Evolutionary conservation across 1,140 invertebrate genomes (phyloP), one percentile per base, ranked within the genome.

Genomic region (Spodoptera litura): DNA sequence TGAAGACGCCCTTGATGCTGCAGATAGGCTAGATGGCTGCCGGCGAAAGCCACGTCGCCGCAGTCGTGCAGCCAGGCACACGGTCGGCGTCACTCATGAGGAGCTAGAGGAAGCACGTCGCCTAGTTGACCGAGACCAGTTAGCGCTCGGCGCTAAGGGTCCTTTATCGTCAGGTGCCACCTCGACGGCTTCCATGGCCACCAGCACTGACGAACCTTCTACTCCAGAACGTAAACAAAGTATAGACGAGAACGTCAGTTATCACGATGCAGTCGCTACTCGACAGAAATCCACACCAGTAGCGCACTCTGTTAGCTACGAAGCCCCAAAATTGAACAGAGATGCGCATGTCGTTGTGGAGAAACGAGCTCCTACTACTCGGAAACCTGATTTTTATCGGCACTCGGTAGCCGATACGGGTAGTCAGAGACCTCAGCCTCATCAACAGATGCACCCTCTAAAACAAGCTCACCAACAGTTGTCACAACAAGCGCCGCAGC

Each of bases 11-110:
- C 92, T 98, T 3, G 90, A 96, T 56, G 91, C 93, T 20, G 93
- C 91, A 27, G 91, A 91, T 81, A 86, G 87, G 64, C 88, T 88
- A 13, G 90, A 93, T 76, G 89, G 90, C 61, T 89, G 89, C 83
- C 87, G 89, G 15, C 85, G 88, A 6, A 82, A 84, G 9, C 83
- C 88, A 3, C 85, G 90, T 13, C 87, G 95, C 2, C 93, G 95
- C 27, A 94, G 89, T 75, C 95, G 96, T 51, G 95, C 95, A 44
- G 95, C 96, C 49, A 95, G 97, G 3, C 97, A 98, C 85, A 98
- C 97, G 0, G 97, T 98, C 4, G 97, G 97, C 15, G 97, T 98
- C 2, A 97, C 96, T 4, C 95, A 95, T 2, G 97, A 98, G 87
- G 97, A 98, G 83, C 90, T 98, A 31, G 97, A 96, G 1, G 95